A percentile compares a stretch with the other conserved stretches of the same genome.
These are phyloP conservation scores for Chaitophorus viminalis DNA, from an alignment of 2,888 invertebrate genomes.

Conservation along the genomic window DNA sequence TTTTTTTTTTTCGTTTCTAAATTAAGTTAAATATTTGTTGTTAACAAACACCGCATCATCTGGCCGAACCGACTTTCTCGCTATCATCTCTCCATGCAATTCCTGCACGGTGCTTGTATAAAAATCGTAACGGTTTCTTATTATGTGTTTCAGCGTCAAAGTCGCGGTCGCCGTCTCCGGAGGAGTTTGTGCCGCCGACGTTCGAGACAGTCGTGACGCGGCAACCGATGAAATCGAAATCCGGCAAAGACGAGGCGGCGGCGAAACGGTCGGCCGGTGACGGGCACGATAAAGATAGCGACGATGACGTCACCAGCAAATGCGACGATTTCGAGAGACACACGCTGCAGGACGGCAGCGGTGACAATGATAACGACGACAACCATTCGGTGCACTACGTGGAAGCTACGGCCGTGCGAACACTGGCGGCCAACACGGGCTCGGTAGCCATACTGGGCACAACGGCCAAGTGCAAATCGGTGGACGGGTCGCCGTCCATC, in stretches of 20 bases:
- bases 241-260: constrained; percentile 26
- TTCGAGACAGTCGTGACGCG: constrained; percentile 12
- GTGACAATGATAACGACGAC: constrained; percentile 56
- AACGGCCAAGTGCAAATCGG: constrained; percentile 64
- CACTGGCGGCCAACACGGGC: constrained; percentile 65
- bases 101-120: no score
- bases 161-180: constrained; percentile 1
- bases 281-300: constrained; percentile 33
- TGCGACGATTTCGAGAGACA: constrained; percentile 62
- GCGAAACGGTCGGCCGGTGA: not conserved
- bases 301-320: constrained; percentile 34
- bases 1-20: no score
- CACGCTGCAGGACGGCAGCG: not conserved
- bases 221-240: not conserved
- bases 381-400: constrained; percentile 64
- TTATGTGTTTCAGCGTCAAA: constrained; percentile 26
- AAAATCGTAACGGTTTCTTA: not conserved
- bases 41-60: no score
- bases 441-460: constrained; percentile 65
- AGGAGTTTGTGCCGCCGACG: not conserved
- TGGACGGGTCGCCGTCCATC: not conserved
- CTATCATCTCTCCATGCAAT: no score
- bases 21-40: no score
- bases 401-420: constrained; percentile 65
- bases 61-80: no score